Base-by-base conservation (phyloP, 2,888 invertebrate species). In the Sinhomidia bicolor region DNA sequence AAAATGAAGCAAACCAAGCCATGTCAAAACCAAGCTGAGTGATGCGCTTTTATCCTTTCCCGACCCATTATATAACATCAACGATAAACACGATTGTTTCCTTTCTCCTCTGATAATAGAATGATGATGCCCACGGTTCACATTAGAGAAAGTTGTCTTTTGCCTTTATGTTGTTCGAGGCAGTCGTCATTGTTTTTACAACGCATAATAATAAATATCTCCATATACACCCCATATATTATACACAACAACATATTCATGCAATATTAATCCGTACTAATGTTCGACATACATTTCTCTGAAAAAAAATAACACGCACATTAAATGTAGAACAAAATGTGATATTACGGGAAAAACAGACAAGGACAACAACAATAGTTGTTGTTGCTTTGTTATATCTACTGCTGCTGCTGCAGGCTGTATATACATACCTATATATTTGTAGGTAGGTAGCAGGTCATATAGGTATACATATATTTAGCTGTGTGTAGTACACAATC, bases 41-140 rank as follows among this genome's bases (percentile, higher is more conserved):
- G 14, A 74, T 74, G 74, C 23, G 74, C 74, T 74, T 74, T 74
- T 47, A 74, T 74, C 74, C 23, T 47, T 47, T 74, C 74, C 23
- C 17, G 26, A 74, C 47, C 74, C 26, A 74, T 74, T 74, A 47
- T 74, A 47, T 23, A 74, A 26, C 74, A 74, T 23, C 74, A 74
- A 47, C 23, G 26, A 62, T 26, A 26, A 44, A 47, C 6, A 41
- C 68, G 7, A 71, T 71, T 71, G 36, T 71, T 71, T 20, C 20
- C n/a, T 65, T 36, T 51, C 76, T 29, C 79, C 79, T 54, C 57
- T 54, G 54, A 57, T 20, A 57, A 57, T 54, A 79, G 36, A 14
- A 79, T 57, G 54, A 57, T 44, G 68, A 71, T 41, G 41, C 68
- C 20, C 68, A 71, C 41, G 41, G 17, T 36, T 71, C 68, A 41